These are phyloP conservation scores for Brachionichthys hirsutus DNA, from an alignment of 2,113 vertebrate species.

Conservation along the genomic window DNA sequence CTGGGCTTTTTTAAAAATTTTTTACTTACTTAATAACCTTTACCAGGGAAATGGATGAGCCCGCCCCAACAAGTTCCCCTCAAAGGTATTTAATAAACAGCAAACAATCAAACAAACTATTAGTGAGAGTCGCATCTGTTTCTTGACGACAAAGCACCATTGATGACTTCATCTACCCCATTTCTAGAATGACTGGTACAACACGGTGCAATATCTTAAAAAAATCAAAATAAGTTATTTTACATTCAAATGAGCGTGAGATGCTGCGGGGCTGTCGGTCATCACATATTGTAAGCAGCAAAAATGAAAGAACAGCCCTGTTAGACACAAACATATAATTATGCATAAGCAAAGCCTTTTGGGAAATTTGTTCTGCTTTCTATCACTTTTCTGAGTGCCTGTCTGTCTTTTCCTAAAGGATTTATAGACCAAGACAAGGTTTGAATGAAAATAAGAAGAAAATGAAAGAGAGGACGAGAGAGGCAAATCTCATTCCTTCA, in stretches of 20 bases:
- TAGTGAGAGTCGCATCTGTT: background rate
- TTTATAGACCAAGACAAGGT: background rate
- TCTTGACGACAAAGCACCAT: slow-evolving; percentile 5
- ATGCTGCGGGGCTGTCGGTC: slow-evolving; percentile 30
- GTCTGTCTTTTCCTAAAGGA: slow-evolving; percentile 40
- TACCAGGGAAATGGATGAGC: too few species aligned
- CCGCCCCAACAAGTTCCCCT: too few species aligned
- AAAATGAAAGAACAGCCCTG: slow-evolving; percentile 23
- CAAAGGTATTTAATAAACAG: too few species aligned
- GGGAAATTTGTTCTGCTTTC: slow-evolving; percentile 40
- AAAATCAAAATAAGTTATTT: slow-evolving; percentile 45
- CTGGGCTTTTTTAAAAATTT: too few species aligned
- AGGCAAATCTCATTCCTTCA: slow-evolving; percentile 48
- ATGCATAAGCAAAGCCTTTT: slow-evolving; percentile 32
- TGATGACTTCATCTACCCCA: background rate
- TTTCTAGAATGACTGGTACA: background rate
- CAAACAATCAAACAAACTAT: too few species aligned
- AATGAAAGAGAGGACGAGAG: slow-evolving; percentile 15
- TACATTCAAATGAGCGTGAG: slow-evolving; percentile 42
- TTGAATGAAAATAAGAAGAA: slow-evolving; percentile 43
- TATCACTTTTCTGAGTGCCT: slow-evolving; percentile 4
- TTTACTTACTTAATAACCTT: too few species aligned
- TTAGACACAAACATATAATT: slow-evolving; percentile 45
- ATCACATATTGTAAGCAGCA: slow-evolving; percentile 39
- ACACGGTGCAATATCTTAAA: slow-evolving; percentile 24